Percentiles rank a stretch among this genome's conserved stretches.
Conservation (phyloP, 2,113 vertebrate species). For the Nannospalax galili region DNA sequence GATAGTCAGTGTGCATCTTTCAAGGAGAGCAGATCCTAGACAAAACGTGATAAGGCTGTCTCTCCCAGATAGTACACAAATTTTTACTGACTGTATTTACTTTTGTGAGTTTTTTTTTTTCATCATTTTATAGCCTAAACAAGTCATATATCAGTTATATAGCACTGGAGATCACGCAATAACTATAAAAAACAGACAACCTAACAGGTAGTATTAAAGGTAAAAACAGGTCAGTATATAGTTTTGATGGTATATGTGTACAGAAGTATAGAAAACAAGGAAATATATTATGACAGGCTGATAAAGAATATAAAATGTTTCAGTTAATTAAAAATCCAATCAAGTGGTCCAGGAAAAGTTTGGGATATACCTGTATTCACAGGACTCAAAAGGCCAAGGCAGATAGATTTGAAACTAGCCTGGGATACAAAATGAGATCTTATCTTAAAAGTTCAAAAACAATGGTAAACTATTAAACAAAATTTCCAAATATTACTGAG, state of each 20-base stretch:
- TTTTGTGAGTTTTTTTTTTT: not conserved
- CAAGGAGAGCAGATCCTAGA: not conserved
- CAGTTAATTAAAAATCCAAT: not conserved
- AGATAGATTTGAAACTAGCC: not conserved
- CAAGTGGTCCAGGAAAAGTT: not conserved
- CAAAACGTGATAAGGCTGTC: not conserved
- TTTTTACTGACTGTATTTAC: not conserved
- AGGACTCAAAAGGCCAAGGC: too few species aligned
- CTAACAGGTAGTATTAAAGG: not conserved
- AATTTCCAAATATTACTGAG: not conserved
- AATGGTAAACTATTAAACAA: not conserved
- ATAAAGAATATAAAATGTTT: not conserved
- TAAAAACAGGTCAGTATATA: not conserved
- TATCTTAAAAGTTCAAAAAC: not conserved
- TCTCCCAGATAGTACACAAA: not conserved
- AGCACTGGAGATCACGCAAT: not conserved
- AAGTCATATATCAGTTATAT: not conserved
- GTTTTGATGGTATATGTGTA: not conserved
- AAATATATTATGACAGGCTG: not conserved
- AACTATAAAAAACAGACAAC: not conserved
- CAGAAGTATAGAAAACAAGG: rapidly evolving
- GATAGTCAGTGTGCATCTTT: not conserved
- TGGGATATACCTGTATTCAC: not conserved
- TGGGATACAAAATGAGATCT: not conserved
- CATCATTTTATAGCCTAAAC: not conserved